A percentile compares a stretch with the other conserved stretches of the same genome.
Evolutionary conservation across 2,113 vertebrate genomes (phyloP).

Genomic region (Raja brachyura): DNA sequence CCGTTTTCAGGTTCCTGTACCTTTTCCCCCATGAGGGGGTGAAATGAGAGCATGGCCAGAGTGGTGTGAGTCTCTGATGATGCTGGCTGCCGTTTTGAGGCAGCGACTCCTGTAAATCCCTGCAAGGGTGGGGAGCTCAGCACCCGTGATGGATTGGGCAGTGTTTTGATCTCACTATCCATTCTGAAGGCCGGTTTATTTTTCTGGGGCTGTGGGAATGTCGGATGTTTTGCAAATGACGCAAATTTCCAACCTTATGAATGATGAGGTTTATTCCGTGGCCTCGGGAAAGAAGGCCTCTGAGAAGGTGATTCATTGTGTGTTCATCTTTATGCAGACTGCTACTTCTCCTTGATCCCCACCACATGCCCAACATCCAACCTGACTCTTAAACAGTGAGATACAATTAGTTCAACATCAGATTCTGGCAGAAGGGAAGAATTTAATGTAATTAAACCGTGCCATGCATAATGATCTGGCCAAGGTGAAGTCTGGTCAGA

Average conservation of each 20-base stretch:
- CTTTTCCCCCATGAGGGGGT: no score
- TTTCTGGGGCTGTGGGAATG: not conserved
- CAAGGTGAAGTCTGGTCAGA: not conserved
- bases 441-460: not conserved
- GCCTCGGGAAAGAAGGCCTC: not conserved
- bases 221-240: not conserved
- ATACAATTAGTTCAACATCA: not conserved
- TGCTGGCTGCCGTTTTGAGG: no score
- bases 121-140: no score
- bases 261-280: not conserved
- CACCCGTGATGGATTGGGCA: not conserved
- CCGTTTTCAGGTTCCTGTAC: no score
- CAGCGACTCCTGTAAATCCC: no score
- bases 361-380: not conserved
- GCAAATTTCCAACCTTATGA: not conserved
- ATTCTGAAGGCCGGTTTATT: not conserved
- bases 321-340: not conserved
- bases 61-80: no score
- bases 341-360: not conserved
- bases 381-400: not conserved
- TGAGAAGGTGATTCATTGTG: not conserved
- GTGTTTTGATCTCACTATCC: not conserved
- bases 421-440: not conserved
- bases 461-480: not conserved
- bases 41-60: no score